Base-by-base conservation (phyloP, 2,113 vertebrate species). In the Theropithecus gelada region DNA sequence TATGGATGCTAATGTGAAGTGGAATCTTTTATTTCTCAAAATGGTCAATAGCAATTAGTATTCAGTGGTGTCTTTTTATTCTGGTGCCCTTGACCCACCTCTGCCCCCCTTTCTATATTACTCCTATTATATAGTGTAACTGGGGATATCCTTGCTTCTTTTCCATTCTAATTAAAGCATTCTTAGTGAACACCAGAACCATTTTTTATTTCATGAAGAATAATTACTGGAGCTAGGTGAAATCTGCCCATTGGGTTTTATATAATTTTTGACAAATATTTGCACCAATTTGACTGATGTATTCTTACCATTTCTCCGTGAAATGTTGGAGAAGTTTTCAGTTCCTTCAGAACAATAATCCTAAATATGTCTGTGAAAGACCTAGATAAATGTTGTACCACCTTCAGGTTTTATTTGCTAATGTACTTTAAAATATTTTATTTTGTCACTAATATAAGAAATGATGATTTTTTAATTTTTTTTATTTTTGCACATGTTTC, bases 31-130 rank as follows among this genome's bases (percentile, higher is more conserved):
- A 2, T 55, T 84, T 81, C 84, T 90, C 52, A 50, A 45, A 95
- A 76, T 68, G 85, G 90, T 88, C 94, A 86, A 43, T 17, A 86
- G 94, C 88, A 91, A 96, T 96, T 97, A 91, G 68, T 96, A 96
- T 95, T 93, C 96, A 45, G 52, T 30, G 48, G 22, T 13, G 55
- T 59, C 76, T 92, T 93, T 55, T 90, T 87, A 88, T 94, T 80
- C 97, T 32, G 4, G 55, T 52, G 88, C 78, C 84, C 90, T 94
- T 85, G 95, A 48, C 82, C 50, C 78, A 88, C 93, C 90, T 64
- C 73, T 73, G 76, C 25, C 59, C 55, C 57, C n/a, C 38, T 83
- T 91, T 83, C 94, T 84, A 0, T 72, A 20, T 81, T 30, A 84
- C n/a, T 94, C 93, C 85, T 93, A 45, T 86, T 93, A 93, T 52